Evolutionary conservation across 2,797 vertebrate species (phyloP), one percentile per base, ranked within the genome.

Genomic region (Muscicapa striata): DNA sequence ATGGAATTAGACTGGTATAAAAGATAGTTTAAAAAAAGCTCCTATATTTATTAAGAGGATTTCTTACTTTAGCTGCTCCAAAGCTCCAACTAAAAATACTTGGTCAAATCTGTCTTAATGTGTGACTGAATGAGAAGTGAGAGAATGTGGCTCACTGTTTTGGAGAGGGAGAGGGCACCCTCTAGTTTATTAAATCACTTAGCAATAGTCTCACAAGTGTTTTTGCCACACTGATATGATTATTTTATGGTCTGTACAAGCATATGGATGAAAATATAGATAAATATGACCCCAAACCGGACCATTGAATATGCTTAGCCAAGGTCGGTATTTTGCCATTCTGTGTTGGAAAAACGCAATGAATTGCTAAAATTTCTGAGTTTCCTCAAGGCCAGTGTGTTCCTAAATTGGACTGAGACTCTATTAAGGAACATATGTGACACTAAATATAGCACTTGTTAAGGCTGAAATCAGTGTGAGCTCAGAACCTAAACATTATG

Each of bases 21-120:
- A 95, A 94, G 84, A 93, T 68, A 89, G 72, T 84, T 93, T 79
- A 4, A 74, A 90, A 91, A 95, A 87, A 83, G 64, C 82, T 69
- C 68, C 64, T 92, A n/a, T 93, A 95, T 95, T 94, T 96, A 94
- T 93, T 95, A 95, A 95, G 95, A 95, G 87, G 90, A 95, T 96
- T 95, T 96, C 72, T 93, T 89, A 64, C 61, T 89, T 96, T 66
- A 96, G 81, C 89, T 0, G 13, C 66, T 96, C 75, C 89, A 95
- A 95, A 95, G 95, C 92, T 95, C 87, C 75, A 91, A 93, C 84
- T 95, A 93, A 94, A 97, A 95, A 94, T 95, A 95, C 82, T 87
- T 93, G 72, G 81, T 93, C 84, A 97, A 89, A 97, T 94, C 92
- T 93, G 54, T 85, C 92, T 93, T 89, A 77, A 93, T 89, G 68